These are phyloP conservation scores for Epistrophe eligans DNA, from an alignment of 2,888 invertebrate genomes.

Conservation along the genomic window DNA sequence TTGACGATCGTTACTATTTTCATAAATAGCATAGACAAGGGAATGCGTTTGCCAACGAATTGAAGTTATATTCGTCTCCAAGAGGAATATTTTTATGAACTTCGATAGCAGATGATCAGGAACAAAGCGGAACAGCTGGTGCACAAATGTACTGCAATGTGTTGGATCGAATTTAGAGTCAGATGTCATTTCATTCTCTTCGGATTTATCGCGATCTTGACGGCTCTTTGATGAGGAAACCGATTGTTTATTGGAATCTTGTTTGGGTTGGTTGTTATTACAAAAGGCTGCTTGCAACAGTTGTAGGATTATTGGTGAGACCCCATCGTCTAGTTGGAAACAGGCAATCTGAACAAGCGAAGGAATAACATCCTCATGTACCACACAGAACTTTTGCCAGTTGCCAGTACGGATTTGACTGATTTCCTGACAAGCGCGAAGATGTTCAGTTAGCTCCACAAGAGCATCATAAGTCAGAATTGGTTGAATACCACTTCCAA, in stretches of 20 bases:
- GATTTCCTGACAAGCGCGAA: slow-evolving; percentile 97
- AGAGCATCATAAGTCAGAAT: slow-evolving; percentile 93
- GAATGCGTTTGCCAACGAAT: slow-evolving; percentile 98
- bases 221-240: slow-evolving; percentile 84
- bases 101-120: slow-evolving; percentile 84
- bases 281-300: slow-evolving; percentile 95
- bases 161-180: slow-evolving; percentile 88
- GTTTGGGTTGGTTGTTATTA: slow-evolving; percentile 83
- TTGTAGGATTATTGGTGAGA: slow-evolving; percentile 95
- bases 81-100: slow-evolving; percentile 94
- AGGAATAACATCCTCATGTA: slow-evolving; percentile 89
- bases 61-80: slow-evolving; percentile 96
- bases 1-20: slow-evolving; percentile 91
- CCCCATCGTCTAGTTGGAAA: slow-evolving; percentile 92
- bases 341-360: slow-evolving; percentile 94
- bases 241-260: slow-evolving; percentile 83
- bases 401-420: slow-evolving; percentile 95
- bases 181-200: slow-evolving; percentile 86
- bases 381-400: slow-evolving; percentile 95
- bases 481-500: slow-evolving; percentile 78
- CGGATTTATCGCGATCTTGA: slow-evolving; percentile 88
- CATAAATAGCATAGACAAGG: slow-evolving; percentile 92
- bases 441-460: slow-evolving; percentile 97
- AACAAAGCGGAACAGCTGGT: slow-evolving; percentile 88
- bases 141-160: slow-evolving; percentile 88